phyloP scores from a whole-genome alignment of 2,113 vertebrate species.

The Rhizomys pruinosus region DNA sequence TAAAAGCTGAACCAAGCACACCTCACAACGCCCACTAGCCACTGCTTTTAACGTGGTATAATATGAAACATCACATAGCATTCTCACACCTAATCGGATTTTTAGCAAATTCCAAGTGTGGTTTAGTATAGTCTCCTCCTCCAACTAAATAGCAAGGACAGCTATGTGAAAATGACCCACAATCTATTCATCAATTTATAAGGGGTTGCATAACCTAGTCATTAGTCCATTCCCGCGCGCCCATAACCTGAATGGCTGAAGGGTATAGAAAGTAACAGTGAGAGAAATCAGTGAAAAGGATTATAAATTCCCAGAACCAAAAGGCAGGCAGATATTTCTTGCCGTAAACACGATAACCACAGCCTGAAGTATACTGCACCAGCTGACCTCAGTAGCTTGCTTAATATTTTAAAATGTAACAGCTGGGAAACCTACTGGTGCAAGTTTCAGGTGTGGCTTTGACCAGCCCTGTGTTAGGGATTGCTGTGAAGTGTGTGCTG shows the following conservation, averaged over 20 bases:
- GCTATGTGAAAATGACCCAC: conserved; percentile 73
- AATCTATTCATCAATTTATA: conserved; percentile 66
- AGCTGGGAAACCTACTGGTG: no score
- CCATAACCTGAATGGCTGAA: conserved; percentile 64
- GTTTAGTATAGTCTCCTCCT: conserved; percentile 27
- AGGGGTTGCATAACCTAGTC: no score
- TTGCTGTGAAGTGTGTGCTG: no score
- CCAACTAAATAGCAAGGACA: conserved; percentile 60
- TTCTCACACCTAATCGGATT: neutral
- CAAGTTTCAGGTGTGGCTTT: no score
- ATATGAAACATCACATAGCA: conserved; percentile 13
- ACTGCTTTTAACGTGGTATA: neutral
- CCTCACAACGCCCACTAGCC: neutral
- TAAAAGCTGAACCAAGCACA: conserved; percentile 45
- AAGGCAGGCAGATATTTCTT: conserved; percentile 53
- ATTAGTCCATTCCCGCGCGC: no score
- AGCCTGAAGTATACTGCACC: neutral
- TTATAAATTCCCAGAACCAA: conserved; percentile 68
- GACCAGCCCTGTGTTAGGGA: no score
- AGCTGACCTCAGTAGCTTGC: neutral
- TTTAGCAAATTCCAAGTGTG: no score
- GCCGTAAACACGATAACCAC: conserved; percentile 65
- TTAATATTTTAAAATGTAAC: no score
- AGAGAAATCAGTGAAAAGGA: conserved; percentile 63
- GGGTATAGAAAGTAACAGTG: no score